Percentiles rank a stretch among this genome's conserved stretches.
Evolutionary conservation across 2,797 vertebrate genomes (phyloP).

Genomic region (Coluber constrictor): DNA sequence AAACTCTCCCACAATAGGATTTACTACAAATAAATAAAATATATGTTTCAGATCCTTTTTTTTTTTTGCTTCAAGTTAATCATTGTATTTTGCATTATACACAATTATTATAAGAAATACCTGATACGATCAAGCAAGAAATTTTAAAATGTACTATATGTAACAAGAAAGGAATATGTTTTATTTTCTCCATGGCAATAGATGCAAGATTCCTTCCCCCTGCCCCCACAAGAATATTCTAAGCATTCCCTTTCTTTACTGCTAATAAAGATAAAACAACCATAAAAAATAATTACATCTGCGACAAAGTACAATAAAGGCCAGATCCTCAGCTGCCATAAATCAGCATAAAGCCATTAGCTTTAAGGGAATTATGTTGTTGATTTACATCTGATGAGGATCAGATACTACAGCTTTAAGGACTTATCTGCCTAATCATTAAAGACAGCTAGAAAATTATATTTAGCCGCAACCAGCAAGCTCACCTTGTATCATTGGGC

Average conservation of each 20-base stretch:
- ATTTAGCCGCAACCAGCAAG: conserved; percentile 49
- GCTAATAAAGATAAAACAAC: conserved; percentile 37
- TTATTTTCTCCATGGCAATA: not conserved
- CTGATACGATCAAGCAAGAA: not conserved
- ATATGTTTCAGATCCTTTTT: not conserved
- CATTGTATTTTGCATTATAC: not conserved
- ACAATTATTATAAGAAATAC: not conserved
- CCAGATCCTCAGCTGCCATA: conserved; percentile 17
- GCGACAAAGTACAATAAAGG: conserved; percentile 31
- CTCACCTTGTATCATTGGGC: conserved; percentile 50
- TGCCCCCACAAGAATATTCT: conserved; percentile 3
- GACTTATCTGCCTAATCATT: conserved; percentile 33
- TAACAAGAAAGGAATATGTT: not conserved
- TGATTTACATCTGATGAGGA: conserved; percentile 41
- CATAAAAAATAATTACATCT: conserved; percentile 36
- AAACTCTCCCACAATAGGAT: not conserved
- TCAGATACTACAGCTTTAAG: conserved; percentile 33
- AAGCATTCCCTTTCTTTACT: conserved; percentile 31
- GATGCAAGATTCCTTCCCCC: not conserved
- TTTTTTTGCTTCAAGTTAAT: not conserved
- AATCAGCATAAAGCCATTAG: conserved; percentile 34
- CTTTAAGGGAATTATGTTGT: conserved; percentile 23
- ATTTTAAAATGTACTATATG: not conserved
- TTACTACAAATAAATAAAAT: not conserved
- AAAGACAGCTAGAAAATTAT: conserved; percentile 55